Base-by-base conservation (phyloP, 2,888 invertebrate species). In the Drosophila stalkeri region DNA sequence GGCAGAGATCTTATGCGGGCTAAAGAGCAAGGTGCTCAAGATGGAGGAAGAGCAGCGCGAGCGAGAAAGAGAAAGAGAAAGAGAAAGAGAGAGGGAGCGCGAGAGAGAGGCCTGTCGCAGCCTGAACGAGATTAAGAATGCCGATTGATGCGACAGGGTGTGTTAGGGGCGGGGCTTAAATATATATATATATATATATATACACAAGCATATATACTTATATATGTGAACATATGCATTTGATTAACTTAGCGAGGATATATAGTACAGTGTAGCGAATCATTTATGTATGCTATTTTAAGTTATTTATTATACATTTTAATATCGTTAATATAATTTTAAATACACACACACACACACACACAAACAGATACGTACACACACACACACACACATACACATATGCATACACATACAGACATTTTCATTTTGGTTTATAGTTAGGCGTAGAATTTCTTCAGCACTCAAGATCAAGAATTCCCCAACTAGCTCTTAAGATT, bases 21-120 rank as follows among this genome's bases (percentile, higher is more conserved):
- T 91, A 1, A 91, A 91, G 77, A 91, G 87, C 72, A 91, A 91
- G 72, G 91, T 91, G 49, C 91, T 91, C 69, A 91, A 92, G 71
- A 86, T 91, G 80, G 91, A 91, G 64, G 87, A 88, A 56, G 80
- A 90, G 66, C 87, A 88, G 39, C 81, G 90, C 31, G 90, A 90
- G 55, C 49, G 86, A 1, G 86, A 86, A 31, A 39, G 89, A 0
- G 89, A 86, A 23, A 44, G 86, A 2, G 86, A 86, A 31, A 31
- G 89, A 0, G 89, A 86, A 20, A 39, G 89, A 0, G 89, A 86
- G 35, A 16, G 86, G 3, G 86, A 86, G 31, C 41, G 89, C 0
- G 89, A 86, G 7, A 31, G 85, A 12, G 84, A 46, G 35, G 80
- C 87, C 56, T 90, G 86, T 64, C 90, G 91, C 74, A 90, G 75